Evolutionary conservation across 2,113 vertebrate genomes (phyloP), one percentile per base, ranked within the genome.

Genomic region (Romanogobio albipinnatus): DNA sequence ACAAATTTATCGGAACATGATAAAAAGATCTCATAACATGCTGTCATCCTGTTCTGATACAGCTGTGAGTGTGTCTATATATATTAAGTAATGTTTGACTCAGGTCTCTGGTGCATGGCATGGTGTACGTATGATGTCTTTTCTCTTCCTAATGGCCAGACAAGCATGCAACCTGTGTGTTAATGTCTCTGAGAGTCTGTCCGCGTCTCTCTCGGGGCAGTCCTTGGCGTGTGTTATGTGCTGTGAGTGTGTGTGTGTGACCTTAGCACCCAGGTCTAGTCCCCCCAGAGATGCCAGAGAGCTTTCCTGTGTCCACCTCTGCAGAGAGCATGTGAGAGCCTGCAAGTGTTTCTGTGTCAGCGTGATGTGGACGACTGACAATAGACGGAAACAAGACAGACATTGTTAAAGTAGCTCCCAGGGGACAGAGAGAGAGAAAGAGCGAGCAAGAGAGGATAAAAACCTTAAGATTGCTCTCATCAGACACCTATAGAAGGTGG

Each of bases 291-390:
- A 89, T 68, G 53, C 29, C 49, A 82, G 86, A 89, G 86, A 89
- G 88, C 88, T 86, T 87, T 87, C 84, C 77, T 51, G 45, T 87
- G 88, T 89, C 86, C 73, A 59, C 17, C 61, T 51, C 47, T 76
- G 75, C 66, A 79, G 83, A 73, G 79, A 84, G 58, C 45, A 75
- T 70, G 58, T 36, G 81, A 39, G 62, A 68, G 64, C 64, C 33
- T 74, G 24, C 70, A 59, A 62, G 71, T 82, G 86, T 84, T 66
- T 76, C 43, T 87, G 61, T 81, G 76, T 84, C 70, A 59, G 36
- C 14, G 85, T 26, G 71, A 83, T 51, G 51, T 77, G 62, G 82
- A 82, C 76, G 47, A 59, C 87, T 82, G 88, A 84, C 47, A 76
- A 84, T 86, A 75, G 84, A 78, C 39, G 58, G 84, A 89, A 83